phyloP scores from a whole-genome alignment of 2,797 vertebrate genomes.

The Pterois miles region DNA sequence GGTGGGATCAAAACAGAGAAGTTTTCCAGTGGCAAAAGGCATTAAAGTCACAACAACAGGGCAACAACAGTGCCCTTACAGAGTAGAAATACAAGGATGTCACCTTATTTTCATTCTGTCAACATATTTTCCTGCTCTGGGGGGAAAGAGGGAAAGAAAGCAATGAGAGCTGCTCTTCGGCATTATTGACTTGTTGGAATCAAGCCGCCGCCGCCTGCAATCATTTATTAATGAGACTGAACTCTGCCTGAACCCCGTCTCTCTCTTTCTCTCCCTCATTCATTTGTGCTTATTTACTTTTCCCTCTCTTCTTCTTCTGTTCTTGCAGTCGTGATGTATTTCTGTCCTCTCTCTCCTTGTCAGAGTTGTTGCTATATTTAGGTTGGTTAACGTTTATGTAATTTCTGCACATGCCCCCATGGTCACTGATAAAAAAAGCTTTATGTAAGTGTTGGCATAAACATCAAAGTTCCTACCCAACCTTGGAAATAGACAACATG shows the following conservation, averaged over 20 bases:
- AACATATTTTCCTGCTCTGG: conserved; percentile 23
- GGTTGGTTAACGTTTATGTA: no score
- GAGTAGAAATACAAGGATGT: conserved; percentile 31
- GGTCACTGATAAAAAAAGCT: background rate
- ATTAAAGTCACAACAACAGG: background rate
- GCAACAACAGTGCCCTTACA: background rate
- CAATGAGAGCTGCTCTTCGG: conserved; percentile 14
- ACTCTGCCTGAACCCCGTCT: conserved; percentile 61
- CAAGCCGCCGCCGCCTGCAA: conserved; percentile 29
- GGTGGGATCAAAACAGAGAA: conserved; percentile 47
- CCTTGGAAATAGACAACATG: background rate
- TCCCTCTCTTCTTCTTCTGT: background rate
- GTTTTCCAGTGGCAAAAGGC: background rate
- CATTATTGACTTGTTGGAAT: conserved; percentile 54
- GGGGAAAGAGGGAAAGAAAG: background rate
- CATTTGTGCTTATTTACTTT: background rate
- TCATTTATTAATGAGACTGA: conserved; percentile 69
- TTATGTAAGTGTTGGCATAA: background rate
- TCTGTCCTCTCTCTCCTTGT: background rate
- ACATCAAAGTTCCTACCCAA: background rate
- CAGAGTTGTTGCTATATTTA: background rate
- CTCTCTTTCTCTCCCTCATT: background rate
- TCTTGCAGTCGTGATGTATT: background rate
- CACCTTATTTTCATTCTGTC: conserved; percentile 55
- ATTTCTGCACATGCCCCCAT: background rate